Percentiles rank a stretch among this genome's conserved stretches.
phyloP scores from a whole-genome alignment of 2,113 vertebrate genomes.

The Hymenochirus boettgeri region DNA sequence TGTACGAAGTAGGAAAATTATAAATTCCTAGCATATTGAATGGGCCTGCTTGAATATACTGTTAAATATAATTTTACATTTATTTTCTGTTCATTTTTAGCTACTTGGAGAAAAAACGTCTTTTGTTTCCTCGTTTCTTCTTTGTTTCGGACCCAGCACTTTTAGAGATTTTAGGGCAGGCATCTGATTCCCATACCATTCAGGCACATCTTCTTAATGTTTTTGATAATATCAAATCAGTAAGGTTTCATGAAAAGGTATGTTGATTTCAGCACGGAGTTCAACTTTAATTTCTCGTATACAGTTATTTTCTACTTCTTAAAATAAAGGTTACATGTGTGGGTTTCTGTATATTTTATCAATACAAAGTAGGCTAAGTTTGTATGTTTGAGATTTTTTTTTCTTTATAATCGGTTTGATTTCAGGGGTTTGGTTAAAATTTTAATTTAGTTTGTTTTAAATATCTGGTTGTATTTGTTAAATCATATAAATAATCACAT shows the following conservation, averaged over 20 bases:
- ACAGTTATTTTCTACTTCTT: slow-evolving; percentile 8
- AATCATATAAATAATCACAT: too few species aligned
- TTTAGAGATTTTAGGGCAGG: slow-evolving; percentile 92
- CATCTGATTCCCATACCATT: slow-evolving; percentile 89
- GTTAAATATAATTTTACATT: too few species aligned
- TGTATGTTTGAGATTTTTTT: not conserved
- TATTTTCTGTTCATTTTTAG: slow-evolving; percentile 51
- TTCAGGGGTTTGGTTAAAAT: too few species aligned
- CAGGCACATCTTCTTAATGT: slow-evolving; percentile 90
- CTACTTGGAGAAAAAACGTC: slow-evolving; percentile 90
- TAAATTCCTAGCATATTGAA: too few species aligned
- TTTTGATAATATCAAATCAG: slow-evolving; percentile 90
- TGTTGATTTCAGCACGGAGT: slow-evolving; percentile 2
- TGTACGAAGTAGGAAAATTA: too few species aligned
- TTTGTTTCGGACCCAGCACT: slow-evolving; percentile 92
- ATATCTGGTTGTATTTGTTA: too few species aligned
- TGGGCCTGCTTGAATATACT: too few species aligned
- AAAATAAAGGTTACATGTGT: too few species aligned
- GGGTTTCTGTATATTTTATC: too few species aligned
- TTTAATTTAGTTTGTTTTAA: too few species aligned
- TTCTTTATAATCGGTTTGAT: too few species aligned
- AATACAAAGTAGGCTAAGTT: not conserved
- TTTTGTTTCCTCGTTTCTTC: slow-evolving; percentile 91
- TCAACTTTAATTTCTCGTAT: not conserved
- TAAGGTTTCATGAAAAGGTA: slow-evolving; percentile 88